phyloP scores from a whole-genome alignment of 2,888 invertebrate genomes.

The Sabellastarte sp. region DNA sequence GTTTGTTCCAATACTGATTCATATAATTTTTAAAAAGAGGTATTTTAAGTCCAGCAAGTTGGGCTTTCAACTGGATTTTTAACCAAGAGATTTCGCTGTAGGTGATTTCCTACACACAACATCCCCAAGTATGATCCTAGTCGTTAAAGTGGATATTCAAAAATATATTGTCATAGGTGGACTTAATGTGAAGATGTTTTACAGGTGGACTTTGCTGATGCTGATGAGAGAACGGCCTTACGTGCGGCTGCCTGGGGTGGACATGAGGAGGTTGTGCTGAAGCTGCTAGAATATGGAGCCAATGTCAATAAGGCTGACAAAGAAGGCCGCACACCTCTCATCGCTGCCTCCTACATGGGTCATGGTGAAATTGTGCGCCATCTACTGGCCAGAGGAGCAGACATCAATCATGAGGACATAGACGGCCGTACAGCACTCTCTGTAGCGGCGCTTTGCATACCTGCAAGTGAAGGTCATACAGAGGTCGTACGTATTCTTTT shows the following conservation, averaged over 20 bases:
- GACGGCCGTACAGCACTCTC: constrained; percentile 90
- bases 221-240: constrained; percentile 75
- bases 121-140: too few species aligned
- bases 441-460: constrained; percentile 57
- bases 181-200: too few species aligned
- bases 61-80: too few species aligned
- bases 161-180: too few species aligned
- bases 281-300: constrained; percentile 65
- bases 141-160: too few species aligned
- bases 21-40: too few species aligned
- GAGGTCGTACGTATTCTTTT: constrained; percentile 48
- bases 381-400: constrained; percentile 63
- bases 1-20: too few species aligned
- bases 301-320: constrained; percentile 61
- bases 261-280: constrained; percentile 63
- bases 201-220: constrained; percentile 60
- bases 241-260: constrained; percentile 75
- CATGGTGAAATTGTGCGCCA: constrained; percentile 55
- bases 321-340: constrained; percentile 62
- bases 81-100: too few species aligned
- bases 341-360: constrained; percentile 78
- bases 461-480: constrained; percentile 61
- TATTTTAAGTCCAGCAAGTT: too few species aligned
- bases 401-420: constrained; percentile 71
- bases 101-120: too few species aligned